A percentile compares a stretch with the other conserved stretches of the same genome.
Conservation (phyloP, 2,888 invertebrate genomes). For the Cristatella mucedo region DNA sequence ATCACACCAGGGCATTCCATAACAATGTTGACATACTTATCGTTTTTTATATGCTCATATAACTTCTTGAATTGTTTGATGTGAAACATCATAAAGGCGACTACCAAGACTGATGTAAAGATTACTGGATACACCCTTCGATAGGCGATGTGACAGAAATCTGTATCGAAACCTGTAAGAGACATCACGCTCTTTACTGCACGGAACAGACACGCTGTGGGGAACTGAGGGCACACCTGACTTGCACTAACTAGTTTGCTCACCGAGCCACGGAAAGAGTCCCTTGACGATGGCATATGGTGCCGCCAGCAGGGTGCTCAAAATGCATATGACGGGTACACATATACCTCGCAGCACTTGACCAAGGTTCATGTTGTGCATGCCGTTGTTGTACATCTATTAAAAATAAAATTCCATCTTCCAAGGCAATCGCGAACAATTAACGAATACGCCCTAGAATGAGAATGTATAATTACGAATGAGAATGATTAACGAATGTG, state of each 20-base stretch:
- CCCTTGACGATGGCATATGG: slow-evolving; percentile 78
- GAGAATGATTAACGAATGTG: too few relatives aligned
- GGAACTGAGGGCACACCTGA: too few relatives aligned
- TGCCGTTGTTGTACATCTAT: slow-evolving; percentile 67
- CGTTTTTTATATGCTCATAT: slow-evolving; percentile 96
- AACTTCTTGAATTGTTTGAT: slow-evolving; percentile 79
- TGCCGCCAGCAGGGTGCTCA: slow-evolving; percentile 72
- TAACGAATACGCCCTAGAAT: too few relatives aligned
- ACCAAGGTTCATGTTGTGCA: slow-evolving; percentile 73
- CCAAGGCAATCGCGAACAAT: background rate
- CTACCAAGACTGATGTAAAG: slow-evolving; percentile 52
- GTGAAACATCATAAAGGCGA: slow-evolving; percentile 62
- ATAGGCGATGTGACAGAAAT: slow-evolving; percentile 54
- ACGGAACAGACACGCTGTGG: too few relatives aligned
- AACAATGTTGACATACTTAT: slow-evolving; percentile 50
- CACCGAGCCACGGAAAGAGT: slow-evolving; percentile 41
- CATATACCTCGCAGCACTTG: slow-evolving; percentile 72
- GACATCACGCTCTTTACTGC: too few relatives aligned
- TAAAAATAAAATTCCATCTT: background rate
- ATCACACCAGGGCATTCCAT: background rate
- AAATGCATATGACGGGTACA: slow-evolving; percentile 68
- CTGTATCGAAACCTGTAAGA: slow-evolving; percentile 34
- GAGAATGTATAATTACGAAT: too few relatives aligned
- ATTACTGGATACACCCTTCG: slow-evolving; percentile 77
- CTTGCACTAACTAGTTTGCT: too few relatives aligned